These are phyloP conservation scores for Pemphigus obesinymphae DNA, from an alignment of 1,140 invertebrate species.

Conservation along the genomic window DNA sequence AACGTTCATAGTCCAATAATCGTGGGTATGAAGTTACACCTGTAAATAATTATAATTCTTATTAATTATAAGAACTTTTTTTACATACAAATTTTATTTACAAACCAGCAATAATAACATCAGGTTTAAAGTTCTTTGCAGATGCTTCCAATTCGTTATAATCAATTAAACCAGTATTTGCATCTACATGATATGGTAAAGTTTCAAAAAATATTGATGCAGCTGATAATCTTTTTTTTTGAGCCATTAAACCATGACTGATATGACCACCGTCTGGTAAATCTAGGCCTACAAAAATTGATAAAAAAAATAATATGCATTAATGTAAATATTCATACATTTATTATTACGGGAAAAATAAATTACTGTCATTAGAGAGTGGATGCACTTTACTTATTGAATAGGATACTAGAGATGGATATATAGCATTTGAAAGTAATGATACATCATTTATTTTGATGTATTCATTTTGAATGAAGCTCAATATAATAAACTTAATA, in stretches of 20 bases:
- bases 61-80: neutral
- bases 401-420: too few species aligned
- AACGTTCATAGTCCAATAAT: constrained; percentile 81
- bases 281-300: constrained; percentile 67
- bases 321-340: too few species aligned
- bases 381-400: too few species aligned
- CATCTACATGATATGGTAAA: constrained; percentile 93
- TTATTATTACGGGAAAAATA: too few species aligned
- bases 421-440: too few species aligned
- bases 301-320: too few species aligned
- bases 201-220: constrained; percentile 98
- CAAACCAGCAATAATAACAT: constrained; percentile 81
- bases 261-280: constrained; percentile 95
- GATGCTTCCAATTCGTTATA: constrained; percentile 81
- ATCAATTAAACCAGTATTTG: constrained; percentile 84
- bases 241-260: constrained; percentile 90
- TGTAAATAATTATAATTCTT: constrained; percentile 42
- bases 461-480: too few species aligned
- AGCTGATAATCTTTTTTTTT: constrained; percentile 89
- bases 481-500: too few species aligned
- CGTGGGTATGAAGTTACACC: constrained; percentile 85
- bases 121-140: constrained; percentile 84
- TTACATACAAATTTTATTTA: neutral
- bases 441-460: too few species aligned
- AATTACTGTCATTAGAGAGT: too few species aligned